Base-by-base conservation (phyloP, 2,888 invertebrate species). In the Drosophila longiperda region DNA sequence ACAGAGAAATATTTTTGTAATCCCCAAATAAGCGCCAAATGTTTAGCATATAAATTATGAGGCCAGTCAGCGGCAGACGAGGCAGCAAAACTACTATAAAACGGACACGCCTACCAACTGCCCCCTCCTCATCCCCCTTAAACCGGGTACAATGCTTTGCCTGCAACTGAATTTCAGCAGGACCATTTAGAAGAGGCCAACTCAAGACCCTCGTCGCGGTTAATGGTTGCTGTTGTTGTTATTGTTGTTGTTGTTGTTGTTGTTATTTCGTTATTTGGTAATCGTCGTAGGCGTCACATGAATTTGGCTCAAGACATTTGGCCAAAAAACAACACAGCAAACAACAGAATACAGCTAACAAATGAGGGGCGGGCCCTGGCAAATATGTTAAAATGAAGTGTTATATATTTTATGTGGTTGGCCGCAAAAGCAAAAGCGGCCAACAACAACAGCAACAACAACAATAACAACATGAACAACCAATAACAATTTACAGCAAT, bases 21-120 rank as follows among this genome's bases (percentile, higher is more conserved):
- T 83, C 85, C 85, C 87, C 85, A 70, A 75, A 82, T 71, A 72
- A 78, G 74, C 73, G 73, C 80, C 83, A 86, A 87, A 85, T 87
- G 85, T 74, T 86, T 87, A 87, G 87, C 85, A 86, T 86, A 86
- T 86, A 86, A 86, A 86, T 87, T 86, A 86, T 87, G 82, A 74
- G 75, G 62, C 73, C 68, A 73, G 78, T 61, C 71, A 75, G 29
- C 45, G 52, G 52, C 76, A 75, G 74, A 75, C 69, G 64, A 42
- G 32, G 54, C 57, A 48, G 67, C 66, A 34, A 59, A 73, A 73
- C 68, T 59, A 73, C 68, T 59, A 73, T 59, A 49, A 73, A 73
- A 52, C 62, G 40, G 50, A 54, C 57, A 68, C 63, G 20, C 33
- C 53, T 55, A 26, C 38, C 54, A 33, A 17, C 45, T 0, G 7